Conservation (phyloP, 2,888 invertebrate species). For the Amiota communis region DNA sequence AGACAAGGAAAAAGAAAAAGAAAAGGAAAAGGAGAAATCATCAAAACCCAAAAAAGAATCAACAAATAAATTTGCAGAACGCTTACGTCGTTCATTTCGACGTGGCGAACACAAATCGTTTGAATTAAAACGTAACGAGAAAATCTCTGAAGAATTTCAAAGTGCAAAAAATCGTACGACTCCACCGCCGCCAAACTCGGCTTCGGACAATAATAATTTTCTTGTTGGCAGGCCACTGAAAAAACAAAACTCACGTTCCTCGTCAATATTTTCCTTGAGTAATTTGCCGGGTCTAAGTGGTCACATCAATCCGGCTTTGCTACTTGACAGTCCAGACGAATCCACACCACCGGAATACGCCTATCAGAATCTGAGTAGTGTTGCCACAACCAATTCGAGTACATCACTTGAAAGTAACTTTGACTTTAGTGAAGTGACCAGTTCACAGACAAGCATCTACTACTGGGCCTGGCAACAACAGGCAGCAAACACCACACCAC, state of each 20-base stretch:
- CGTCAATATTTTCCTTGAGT: slow-evolving; percentile 53
- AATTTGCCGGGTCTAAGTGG: slow-evolving; percentile 52
- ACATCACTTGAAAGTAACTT: slow-evolving; percentile 67
- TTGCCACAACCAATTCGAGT: slow-evolving; percentile 66
- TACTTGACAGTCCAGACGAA: slow-evolving; percentile 70
- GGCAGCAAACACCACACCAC: slow-evolving; percentile 20
- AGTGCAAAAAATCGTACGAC: slow-evolving; percentile 39
- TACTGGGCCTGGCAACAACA: slow-evolving; percentile 59
- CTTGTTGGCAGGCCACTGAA: slow-evolving; percentile 27
- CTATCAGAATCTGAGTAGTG: slow-evolving; percentile 67
- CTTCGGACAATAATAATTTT: slow-evolving; percentile 45
- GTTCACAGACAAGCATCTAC: slow-evolving; percentile 58
- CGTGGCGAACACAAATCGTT: slow-evolving; percentile 64
- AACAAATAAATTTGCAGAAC: slow-evolving; percentile 59
- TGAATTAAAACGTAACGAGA: slow-evolving; percentile 57
- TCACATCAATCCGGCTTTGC: slow-evolving; percentile 66
- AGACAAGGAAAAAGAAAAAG: slow-evolving; percentile 57
- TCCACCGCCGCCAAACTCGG: slow-evolving; percentile 36
- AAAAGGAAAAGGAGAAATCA: slow-evolving; percentile 56
- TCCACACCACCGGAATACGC: slow-evolving; percentile 69
- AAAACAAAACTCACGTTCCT: slow-evolving; percentile 19
- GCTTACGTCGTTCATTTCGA: slow-evolving; percentile 67
- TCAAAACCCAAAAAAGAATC: slow-evolving; percentile 55
- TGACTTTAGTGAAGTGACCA: slow-evolving; percentile 54
- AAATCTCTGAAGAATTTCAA: slow-evolving; percentile 41